Evolutionary conservation across 2,888 invertebrate genomes (phyloP).

Genomic region (Zygothrica quintamaculata): DNA sequence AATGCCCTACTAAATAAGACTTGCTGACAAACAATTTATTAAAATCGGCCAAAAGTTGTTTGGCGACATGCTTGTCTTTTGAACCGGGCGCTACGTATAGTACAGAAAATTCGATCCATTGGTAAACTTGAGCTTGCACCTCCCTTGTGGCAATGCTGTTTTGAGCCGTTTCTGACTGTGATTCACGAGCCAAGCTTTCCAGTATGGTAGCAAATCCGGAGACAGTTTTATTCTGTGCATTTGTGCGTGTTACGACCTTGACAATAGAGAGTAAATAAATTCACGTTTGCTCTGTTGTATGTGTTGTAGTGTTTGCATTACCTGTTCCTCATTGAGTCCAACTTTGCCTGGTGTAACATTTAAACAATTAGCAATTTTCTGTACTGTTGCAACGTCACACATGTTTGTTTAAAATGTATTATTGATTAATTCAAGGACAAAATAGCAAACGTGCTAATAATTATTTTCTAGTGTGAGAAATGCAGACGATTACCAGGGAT

Average conservation of each 20-base stretch:
- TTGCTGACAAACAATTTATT: conserved; percentile 85
- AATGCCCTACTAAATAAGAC: conserved; percentile 87
- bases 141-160: conserved; percentile 81
- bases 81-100: conserved; percentile 82
- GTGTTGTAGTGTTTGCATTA: conserved; percentile 29
- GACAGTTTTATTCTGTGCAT: conserved; percentile 84
- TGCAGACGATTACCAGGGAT: conserved; percentile 37
- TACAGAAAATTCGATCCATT: conserved; percentile 89
- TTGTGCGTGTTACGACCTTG: conserved; percentile 86
- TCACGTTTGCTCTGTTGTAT: conserved; percentile 1
- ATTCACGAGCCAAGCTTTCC: conserved; percentile 85
- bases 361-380: conserved; percentile 86
- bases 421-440: conserved; percentile 14
- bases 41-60: conserved; percentile 85
- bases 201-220: conserved; percentile 86
- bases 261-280: conserved; percentile 58
- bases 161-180: conserved; percentile 79
- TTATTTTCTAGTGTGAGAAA: conserved; percentile 18
- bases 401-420: conserved; percentile 50
- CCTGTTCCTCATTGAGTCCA: conserved; percentile 86
- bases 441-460: conserved; percentile 39
- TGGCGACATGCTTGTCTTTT: conserved; percentile 79
- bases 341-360: conserved; percentile 86
- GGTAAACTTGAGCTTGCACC: conserved; percentile 86
- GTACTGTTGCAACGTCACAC: conserved; percentile 84